Conservation (phyloP, 2,797 vertebrate genomes). For the Sebastes melanostomus region DNA sequence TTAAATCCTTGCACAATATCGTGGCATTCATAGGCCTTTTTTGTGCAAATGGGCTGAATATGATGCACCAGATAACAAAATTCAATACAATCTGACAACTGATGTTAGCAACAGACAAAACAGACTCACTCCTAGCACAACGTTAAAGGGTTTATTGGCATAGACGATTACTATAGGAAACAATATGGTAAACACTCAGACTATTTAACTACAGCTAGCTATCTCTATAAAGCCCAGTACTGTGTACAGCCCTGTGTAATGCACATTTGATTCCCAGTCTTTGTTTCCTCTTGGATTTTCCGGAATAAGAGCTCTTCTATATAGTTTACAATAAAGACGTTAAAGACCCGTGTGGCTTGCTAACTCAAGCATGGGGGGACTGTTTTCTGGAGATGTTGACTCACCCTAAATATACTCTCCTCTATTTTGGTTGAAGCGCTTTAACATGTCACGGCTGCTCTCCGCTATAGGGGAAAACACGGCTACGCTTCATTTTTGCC, state of each 20-base stretch:
- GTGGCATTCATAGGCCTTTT: too few relatives aligned
- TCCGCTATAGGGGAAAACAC: constrained; percentile 71
- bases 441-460: constrained; percentile 73
- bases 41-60: too few relatives aligned
- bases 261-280: constrained; percentile 10
- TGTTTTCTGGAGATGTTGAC: constrained; percentile 75
- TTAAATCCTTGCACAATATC: too few relatives aligned
- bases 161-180: background rate
- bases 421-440: constrained; percentile 71
- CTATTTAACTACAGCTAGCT: background rate
- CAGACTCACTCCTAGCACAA: background rate
- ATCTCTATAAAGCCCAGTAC: background rate
- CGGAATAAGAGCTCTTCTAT: constrained; percentile 42
- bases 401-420: constrained; percentile 74
- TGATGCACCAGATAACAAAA: background rate
- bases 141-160: background rate
- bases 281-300: constrained; percentile 33
- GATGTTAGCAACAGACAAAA: background rate
- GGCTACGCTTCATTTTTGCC: constrained; percentile 66
- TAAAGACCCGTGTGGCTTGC: constrained; percentile 74
- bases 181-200: background rate
- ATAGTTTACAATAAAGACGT: constrained; percentile 65
- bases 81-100: background rate
- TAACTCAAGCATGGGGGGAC: constrained; percentile 67
- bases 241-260: background rate